Percentiles rank a stretch among this genome's conserved stretches.
Conservation (phyloP, 2,888 invertebrate genomes). For the Atethmia centrago region DNA sequence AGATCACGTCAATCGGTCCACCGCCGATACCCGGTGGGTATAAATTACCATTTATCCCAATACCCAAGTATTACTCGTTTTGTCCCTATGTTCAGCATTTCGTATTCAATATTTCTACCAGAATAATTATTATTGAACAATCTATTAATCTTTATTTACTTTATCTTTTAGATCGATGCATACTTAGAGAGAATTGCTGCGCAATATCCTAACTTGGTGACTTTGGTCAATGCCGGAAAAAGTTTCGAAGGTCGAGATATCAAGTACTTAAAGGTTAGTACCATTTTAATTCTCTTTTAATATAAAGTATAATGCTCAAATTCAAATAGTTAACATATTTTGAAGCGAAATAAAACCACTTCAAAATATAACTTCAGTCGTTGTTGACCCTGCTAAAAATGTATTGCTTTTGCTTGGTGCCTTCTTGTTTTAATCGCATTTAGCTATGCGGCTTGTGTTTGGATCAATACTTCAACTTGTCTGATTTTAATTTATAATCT, state of each 20-base stretch:
- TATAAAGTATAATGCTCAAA: not conserved
- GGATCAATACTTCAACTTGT: not conserved
- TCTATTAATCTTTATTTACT: not conserved
- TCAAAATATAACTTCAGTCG: no score
- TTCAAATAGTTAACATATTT: not conserved
- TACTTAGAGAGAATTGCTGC: conserved; percentile 86
- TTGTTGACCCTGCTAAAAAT: no score
- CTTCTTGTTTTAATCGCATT: not conserved
- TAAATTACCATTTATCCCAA: no score
- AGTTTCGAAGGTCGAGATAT: conserved; percentile 91
- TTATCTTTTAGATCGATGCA: conserved; percentile 82
- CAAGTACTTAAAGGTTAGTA: conserved; percentile 87
- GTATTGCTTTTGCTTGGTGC: no score
- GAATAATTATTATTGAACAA: not conserved
- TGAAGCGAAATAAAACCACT: not conserved
- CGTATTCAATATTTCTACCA: not conserved
- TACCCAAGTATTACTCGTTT: no score
- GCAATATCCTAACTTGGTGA: conserved; percentile 88
- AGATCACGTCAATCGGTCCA: not conserved
- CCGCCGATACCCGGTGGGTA: no score
- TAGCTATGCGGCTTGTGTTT: not conserved
- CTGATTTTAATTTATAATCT: not conserved
- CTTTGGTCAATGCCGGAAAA: conserved; percentile 89
- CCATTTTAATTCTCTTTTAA: no score
- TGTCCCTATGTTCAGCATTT: not conserved